Percentiles rank a stretch among this genome's conserved stretches.
Conservation (phyloP, 2,113 vertebrate species). For the Strix uralensis region DNA sequence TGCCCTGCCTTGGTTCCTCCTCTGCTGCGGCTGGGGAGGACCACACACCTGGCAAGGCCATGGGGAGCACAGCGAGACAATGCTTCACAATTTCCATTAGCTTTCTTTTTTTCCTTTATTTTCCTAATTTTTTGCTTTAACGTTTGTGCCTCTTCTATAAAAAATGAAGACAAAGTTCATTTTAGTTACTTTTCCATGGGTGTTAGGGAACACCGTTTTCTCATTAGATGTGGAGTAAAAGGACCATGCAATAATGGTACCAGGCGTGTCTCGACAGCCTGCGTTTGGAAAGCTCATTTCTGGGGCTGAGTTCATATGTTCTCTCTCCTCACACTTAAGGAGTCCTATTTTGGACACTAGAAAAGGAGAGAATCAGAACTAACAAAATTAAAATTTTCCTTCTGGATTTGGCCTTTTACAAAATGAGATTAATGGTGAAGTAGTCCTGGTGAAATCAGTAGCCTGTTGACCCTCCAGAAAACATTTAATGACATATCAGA, state of each 20-base stretch:
- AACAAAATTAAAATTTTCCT: neutral
- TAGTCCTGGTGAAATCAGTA: neutral
- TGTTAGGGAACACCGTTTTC: neutral
- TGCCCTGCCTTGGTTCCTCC: neutral
- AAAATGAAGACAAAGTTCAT: neutral
- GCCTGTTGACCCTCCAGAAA: neutral
- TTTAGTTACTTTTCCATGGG: neutral
- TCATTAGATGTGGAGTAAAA: neutral
- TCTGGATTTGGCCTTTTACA: neutral
- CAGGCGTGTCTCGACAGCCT: neutral
- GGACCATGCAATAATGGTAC: neutral
- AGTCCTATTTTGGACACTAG: neutral
- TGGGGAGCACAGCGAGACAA: accelerated
- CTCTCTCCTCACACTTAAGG: neutral
- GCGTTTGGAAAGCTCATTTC: neutral
- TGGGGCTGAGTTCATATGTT: neutral
- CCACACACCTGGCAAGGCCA: neutral
- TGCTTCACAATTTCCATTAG: neutral
- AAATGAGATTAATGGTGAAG: neutral
- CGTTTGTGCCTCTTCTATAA: neutral
- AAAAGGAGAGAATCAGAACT: neutral
- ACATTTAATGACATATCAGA: neutral
- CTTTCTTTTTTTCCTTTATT: neutral
- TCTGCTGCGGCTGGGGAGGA: no score
- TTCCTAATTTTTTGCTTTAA: neutral